Percentiles rank a stretch among this genome's conserved stretches.
Conservation (phyloP, 1,140 invertebrate species). For the Nasonia longicornis region DNA sequence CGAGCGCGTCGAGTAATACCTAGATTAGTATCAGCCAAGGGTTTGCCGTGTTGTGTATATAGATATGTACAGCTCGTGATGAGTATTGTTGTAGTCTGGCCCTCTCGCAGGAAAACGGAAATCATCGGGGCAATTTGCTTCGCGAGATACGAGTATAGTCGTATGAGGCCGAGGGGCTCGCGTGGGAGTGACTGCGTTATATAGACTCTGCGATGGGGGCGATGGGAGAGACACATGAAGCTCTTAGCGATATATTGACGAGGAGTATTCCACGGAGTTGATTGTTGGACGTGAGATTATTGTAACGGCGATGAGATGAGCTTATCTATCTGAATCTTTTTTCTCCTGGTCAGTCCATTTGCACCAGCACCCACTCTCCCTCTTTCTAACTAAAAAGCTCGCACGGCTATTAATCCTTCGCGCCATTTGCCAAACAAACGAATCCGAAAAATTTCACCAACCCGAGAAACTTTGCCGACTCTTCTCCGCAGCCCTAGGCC, state of each 20-base stretch:
- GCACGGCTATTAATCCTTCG: too few relatives aligned
- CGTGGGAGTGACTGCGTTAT: background rate
- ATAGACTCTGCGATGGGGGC: background rate
- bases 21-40: constrained; percentile 25
- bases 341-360: too few relatives aligned
- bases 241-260: constrained; percentile 4
- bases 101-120: constrained; percentile 1
- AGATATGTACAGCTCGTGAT: background rate
- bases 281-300: background rate
- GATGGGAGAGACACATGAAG: background rate
- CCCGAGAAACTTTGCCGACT: background rate
- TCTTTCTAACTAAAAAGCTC: too few relatives aligned
- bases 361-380: too few relatives aligned
- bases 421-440: too few relatives aligned
- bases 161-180: background rate
- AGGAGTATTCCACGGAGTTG: background rate
- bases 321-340: too few relatives aligned
- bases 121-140: constrained; percentile 20
- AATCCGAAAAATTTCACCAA: background rate
- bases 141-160: background rate
- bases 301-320: background rate
- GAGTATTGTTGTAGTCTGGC: background rate
- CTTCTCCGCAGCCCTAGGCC: background rate
- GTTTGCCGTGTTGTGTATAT: background rate
- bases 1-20: constrained; percentile 18